Evolutionary conservation across 2,113 vertebrate species (phyloP), one percentile per base, ranked within the genome.

Genomic region (Mesembrinibis cayennensis): DNA sequence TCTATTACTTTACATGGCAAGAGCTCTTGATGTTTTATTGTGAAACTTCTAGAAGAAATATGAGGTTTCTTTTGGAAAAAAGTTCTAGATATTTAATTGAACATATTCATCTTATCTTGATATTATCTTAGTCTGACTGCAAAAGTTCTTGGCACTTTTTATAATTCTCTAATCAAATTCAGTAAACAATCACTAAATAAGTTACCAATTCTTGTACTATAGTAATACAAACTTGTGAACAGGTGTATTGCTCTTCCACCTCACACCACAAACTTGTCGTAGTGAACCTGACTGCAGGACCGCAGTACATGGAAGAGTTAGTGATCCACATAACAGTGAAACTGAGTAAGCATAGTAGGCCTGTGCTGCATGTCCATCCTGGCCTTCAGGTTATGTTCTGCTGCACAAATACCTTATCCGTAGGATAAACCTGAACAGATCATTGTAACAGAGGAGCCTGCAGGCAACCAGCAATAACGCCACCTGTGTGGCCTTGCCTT

Each of bases 221-320:
- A 76, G 27, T 30, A 82, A 74, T 2, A 1, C 89, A 89, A 83
- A 50, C 17, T 71, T 45, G n/a, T 67, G 38, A 88, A 58, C 5
- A 34, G 42, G 36, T 47, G 20, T 44, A 42, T 22, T 59, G 62
- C 45, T 55, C 22, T 85, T 92, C 81, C 22, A 25, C n/a, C 38
- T 65, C 7, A 5, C 29, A 72, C 21, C 42, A 53, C 1, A 1
- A 73, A 45, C 16, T 23, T 12, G 1, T 40, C 16, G 1, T 13
- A 59, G 52, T 16, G n/a, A 90, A 70, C 9, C 26, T 61, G 15
- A 29, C 29, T 65, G 34, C 25, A 34, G 47, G 18, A 62, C 3
- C 8, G n/a, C 11, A 58, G 42, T 13, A 40, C 13, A 9, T 13
- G 18, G 47, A 25, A 66, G 17, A 67, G 11, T 26, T 20, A 40